Evolutionary conservation across 2,113 vertebrate genomes (phyloP).

Genomic region (Zingel zingel): DNA sequence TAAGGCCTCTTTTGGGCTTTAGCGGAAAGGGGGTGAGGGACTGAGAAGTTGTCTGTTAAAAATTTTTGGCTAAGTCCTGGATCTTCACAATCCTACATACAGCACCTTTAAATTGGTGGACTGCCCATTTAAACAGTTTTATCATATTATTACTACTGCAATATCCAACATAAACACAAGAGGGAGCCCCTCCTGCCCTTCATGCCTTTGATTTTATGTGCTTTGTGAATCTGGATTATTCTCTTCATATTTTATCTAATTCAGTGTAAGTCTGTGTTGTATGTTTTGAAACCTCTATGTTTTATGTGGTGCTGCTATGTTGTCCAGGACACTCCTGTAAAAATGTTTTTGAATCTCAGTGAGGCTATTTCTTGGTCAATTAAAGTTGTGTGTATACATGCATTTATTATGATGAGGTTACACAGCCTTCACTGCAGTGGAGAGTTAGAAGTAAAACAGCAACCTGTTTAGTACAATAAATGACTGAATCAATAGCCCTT

Average conservation of each 20-base stretch:
- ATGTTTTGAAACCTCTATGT: background rate
- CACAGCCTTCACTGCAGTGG: background rate
- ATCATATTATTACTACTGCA: background rate
- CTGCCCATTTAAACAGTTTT: background rate
- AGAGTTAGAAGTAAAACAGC: background rate
- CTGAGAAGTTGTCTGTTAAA: too few relatives aligned
- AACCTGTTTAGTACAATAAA: background rate
- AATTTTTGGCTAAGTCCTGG: too few relatives aligned
- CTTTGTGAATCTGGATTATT: background rate
- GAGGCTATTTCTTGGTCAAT: background rate
- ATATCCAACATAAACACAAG: conserved; percentile 50
- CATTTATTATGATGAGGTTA: background rate
- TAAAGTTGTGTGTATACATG: background rate
- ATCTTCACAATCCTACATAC: too few relatives aligned
- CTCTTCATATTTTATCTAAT: background rate
- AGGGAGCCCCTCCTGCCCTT: conserved; percentile 17
- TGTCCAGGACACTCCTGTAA: background rate
- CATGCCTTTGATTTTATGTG: background rate
- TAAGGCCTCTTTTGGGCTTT: too few relatives aligned
- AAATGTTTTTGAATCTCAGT: background rate
- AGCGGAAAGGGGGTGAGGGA: too few relatives aligned
- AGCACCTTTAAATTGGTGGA: background rate
- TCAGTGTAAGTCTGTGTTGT: background rate
- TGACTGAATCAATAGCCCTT: background rate
- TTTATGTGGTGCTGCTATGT: background rate